A percentile compares a stretch with the other conserved stretches of the same genome.
phyloP scores from a whole-genome alignment of 2,113 vertebrate genomes.

The Epinephelus cyanopodus region DNA sequence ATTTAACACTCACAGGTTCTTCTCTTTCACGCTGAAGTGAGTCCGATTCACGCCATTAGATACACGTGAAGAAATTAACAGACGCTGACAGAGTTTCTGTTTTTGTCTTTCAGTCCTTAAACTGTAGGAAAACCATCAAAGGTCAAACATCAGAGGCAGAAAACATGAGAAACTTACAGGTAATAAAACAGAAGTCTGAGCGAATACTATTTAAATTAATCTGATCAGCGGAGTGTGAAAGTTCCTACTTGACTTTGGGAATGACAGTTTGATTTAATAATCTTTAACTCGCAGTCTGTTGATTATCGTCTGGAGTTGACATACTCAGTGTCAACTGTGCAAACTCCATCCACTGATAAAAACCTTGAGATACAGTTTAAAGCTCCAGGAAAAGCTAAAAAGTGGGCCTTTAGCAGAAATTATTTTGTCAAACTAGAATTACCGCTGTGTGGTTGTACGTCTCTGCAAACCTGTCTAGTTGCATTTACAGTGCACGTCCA shows the following conservation, averaged over 20 bases:
- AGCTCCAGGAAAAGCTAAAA: not conserved
- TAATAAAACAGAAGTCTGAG: not conserved
- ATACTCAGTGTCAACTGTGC: too few species aligned
- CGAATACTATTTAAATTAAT: not conserved
- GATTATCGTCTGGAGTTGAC: too few species aligned
- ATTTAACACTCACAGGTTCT: not conserved
- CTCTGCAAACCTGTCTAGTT: too few species aligned
- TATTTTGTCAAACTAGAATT: not conserved
- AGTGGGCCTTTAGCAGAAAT: not conserved
- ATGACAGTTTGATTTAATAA: not conserved
- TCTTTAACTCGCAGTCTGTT: not conserved
- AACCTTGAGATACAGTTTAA: too few species aligned
- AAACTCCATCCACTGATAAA: too few species aligned
- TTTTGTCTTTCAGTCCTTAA: slow-evolving; percentile 13
- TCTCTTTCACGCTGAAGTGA: not conserved
- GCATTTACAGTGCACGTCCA: too few species aligned
- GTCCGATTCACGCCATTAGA: not conserved
- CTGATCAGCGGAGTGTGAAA: too few species aligned
- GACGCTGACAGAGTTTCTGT: not conserved
- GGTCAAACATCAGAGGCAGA: slow-evolving; percentile 10
- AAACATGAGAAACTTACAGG: slow-evolving; percentile 27
- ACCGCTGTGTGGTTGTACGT: too few species aligned
- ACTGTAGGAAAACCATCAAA: not conserved
- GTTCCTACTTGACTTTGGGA: not conserved
- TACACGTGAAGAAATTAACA: not conserved